phyloP scores from a whole-genome alignment of 2,113 vertebrate species.

The Chlorodrepanis virens region DNA sequence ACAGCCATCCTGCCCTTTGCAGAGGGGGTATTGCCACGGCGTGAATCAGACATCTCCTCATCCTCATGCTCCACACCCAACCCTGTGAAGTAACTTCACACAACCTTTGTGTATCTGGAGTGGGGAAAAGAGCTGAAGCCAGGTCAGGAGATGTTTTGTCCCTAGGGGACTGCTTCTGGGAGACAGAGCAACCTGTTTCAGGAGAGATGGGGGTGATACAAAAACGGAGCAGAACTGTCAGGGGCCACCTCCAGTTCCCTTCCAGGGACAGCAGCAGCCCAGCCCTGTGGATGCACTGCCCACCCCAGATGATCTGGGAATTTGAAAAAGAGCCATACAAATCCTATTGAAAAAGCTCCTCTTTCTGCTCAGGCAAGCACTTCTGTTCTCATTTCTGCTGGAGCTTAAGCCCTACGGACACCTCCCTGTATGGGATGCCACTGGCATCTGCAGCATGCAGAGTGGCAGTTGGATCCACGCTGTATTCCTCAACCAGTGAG shows the following conservation, averaged over 20 bases:
- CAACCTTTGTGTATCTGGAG: neutral
- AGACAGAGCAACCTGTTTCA: neutral
- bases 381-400: neutral
- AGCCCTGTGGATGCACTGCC: neutral
- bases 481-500: neutral
- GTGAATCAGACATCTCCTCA: neutral
- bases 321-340: neutral
- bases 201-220: rapidly evolving
- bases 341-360: neutral
- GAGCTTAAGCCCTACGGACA: neutral
- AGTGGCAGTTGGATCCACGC: neutral
- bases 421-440: rapidly evolving
- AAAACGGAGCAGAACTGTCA: neutral
- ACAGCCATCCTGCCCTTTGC: rapidly evolving
- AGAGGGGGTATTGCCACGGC: rapidly evolving
- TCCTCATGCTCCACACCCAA: rapidly evolving
- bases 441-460: rapidly evolving
- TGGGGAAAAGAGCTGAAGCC: neutral
- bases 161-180: neutral
- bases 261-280: rapidly evolving
- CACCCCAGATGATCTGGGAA: rapidly evolving
- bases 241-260: neutral
- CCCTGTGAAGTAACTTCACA: neutral
- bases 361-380: neutral
- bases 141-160: rapidly evolving